phyloP scores from a whole-genome alignment of 2,888 invertebrate genomes.

The Parnassius glacialis region DNA sequence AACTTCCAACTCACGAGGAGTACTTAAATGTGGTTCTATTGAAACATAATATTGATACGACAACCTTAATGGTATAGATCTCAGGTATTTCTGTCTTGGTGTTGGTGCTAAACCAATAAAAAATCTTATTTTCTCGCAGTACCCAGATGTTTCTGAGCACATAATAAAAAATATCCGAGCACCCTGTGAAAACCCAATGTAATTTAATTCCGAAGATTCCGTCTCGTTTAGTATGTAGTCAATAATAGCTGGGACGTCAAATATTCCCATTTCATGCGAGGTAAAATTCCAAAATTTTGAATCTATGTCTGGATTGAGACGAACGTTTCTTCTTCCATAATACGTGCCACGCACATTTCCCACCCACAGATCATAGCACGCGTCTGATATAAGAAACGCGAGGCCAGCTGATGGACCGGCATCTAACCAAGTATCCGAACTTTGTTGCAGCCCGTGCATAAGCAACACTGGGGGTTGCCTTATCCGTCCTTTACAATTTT shows the following conservation, averaged over 20 bases:
- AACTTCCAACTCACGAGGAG: conserved; percentile 8
- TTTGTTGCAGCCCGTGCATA: conserved; percentile 60
- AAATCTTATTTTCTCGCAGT: conserved; percentile 82
- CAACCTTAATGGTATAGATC: conserved; percentile 40
- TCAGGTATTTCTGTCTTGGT: conserved; percentile 62
- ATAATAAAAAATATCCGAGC: conserved; percentile 84
- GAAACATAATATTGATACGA: conserved; percentile 30
- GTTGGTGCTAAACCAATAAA: conserved; percentile 85
- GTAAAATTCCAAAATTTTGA: conserved; percentile 67
- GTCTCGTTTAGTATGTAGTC: conserved; percentile 55
- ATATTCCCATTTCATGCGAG: conserved; percentile 88
- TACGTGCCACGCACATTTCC: conserved; percentile 54
- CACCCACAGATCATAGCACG: conserved; percentile 49
- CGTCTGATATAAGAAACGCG: conserved; percentile 43
- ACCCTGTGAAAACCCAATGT: conserved; percentile 89
- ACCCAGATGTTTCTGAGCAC: conserved; percentile 83
- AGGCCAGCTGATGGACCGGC: conserved; percentile 50
- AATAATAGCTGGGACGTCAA: conserved; percentile 86
- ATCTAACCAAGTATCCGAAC: conserved; percentile 57
- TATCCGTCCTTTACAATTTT: conserved; percentile 38
- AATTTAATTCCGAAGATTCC: conserved; percentile 46
- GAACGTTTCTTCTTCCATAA: conserved; percentile 79
- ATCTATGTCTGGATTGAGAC: conserved; percentile 50
- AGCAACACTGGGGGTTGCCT: conserved; percentile 52
- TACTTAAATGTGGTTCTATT: not conserved